phyloP scores from a whole-genome alignment of 2,888 invertebrate species.

The Tipula unca region DNA sequence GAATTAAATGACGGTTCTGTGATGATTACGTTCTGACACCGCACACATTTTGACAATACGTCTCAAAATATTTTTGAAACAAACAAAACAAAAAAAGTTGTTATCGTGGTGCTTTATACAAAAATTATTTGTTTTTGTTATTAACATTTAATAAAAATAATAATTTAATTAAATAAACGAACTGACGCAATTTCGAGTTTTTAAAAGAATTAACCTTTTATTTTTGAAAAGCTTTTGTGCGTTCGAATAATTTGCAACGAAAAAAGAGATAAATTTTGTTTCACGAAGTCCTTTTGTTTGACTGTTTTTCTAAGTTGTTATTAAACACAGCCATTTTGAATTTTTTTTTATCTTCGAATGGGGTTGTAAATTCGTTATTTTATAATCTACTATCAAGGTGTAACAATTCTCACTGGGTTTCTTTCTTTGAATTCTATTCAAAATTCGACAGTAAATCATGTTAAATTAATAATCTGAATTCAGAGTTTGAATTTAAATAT shows the following conservation, averaged over 20 bases:
- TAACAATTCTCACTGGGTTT: no score
- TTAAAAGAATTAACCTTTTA: not conserved
- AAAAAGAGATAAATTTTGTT: not conserved
- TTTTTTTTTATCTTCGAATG: no score
- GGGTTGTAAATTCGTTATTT: no score
- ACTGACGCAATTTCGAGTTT: not conserved
- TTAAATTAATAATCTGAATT: no score
- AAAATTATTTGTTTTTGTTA: not conserved
- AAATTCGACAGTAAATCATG: no score
- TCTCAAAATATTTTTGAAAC: not conserved
- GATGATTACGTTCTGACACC: not conserved
- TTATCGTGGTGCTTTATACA: not conserved
- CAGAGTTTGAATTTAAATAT: no score
- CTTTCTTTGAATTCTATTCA: no score
- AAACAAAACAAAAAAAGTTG: not conserved
- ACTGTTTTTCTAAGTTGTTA: not conserved
- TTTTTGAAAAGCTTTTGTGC: not conserved
- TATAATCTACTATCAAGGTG: no score
- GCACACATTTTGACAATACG: not conserved
- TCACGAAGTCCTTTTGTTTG: not conserved
- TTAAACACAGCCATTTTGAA: not conserved
- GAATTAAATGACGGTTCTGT: not conserved
- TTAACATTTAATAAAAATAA: not conserved
- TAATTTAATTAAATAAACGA: not conserved
- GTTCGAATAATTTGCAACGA: not conserved